phyloP scores from a whole-genome alignment of 2,888 invertebrate genomes.

The Pachymerium ferrugineum region DNA sequence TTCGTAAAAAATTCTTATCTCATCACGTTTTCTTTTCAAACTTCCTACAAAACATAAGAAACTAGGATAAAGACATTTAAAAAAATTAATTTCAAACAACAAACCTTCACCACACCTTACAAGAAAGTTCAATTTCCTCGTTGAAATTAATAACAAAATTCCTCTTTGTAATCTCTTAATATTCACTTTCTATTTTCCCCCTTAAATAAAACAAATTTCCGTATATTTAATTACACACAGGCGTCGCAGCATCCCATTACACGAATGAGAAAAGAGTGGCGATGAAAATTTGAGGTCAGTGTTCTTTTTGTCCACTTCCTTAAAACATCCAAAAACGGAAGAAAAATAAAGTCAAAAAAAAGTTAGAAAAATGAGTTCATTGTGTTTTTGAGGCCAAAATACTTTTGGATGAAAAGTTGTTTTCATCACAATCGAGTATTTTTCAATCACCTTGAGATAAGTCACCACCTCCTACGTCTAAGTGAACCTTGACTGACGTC shows the following conservation, averaged over 20 bases:
- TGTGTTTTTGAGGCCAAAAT: constrained; percentile 1
- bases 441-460: background rate
- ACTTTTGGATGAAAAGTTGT: background rate
- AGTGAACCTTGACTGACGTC: background rate
- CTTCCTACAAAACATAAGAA: too few relatives aligned
- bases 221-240: background rate
- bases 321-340: background rate
- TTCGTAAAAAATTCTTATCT: too few relatives aligned
- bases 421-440: background rate
- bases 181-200: too few relatives aligned
- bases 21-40: too few relatives aligned
- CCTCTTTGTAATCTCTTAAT: too few relatives aligned
- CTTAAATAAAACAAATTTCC: too few relatives aligned
- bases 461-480: background rate
- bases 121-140: too few relatives aligned
- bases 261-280: background rate
- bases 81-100: too few relatives aligned
- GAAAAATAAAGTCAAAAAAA: background rate
- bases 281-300: background rate
- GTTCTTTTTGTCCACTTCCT: background rate
- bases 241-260: background rate
- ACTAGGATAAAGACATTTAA: too few relatives aligned
- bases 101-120: too few relatives aligned
- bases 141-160: too few relatives aligned
- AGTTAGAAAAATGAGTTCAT: background rate